Conservation (phyloP, 1,140 invertebrate genomes). For the Pantala flavescens region DNA sequence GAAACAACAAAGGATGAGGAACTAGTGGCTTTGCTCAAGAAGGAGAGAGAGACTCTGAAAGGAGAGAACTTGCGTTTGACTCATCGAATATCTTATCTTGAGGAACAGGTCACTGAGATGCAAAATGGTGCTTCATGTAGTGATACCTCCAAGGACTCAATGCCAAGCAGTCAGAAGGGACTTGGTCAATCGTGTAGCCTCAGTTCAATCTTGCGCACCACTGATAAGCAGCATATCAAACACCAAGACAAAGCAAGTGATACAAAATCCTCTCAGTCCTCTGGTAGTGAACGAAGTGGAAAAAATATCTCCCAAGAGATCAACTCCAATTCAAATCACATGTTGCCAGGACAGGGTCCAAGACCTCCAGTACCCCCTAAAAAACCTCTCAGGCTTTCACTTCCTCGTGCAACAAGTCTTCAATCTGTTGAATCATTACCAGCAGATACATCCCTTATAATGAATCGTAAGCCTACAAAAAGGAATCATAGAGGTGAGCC, state of each 20-base stretch:
- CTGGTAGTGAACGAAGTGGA: neutral
- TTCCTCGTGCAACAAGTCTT: slow-evolving; percentile 68
- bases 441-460: neutral
- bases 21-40: slow-evolving; percentile 25
- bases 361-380: slow-evolving; percentile 59
- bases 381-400: slow-evolving; percentile 67
- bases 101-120: slow-evolving; percentile 70
- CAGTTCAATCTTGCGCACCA: neutral
- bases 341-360: slow-evolving; percentile 27
- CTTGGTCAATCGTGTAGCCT: neutral
- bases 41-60: slow-evolving; percentile 42
- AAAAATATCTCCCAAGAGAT: slow-evolving; percentile 22
- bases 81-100: slow-evolving; percentile 77
- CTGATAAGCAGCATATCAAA: neutral
- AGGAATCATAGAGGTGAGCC: slow-evolving; percentile 45
- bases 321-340: slow-evolving; percentile 23
- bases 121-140: slow-evolving; percentile 31
- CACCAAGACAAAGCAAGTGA: neutral
- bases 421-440: slow-evolving; percentile 33
- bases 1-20: slow-evolving; percentile 30
- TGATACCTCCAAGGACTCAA: slow-evolving; percentile 27
- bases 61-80: slow-evolving; percentile 73
- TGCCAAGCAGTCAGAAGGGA: slow-evolving; percentile 19
- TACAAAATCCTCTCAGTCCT: neutral
- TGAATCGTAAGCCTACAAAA: slow-evolving; percentile 36